Base-by-base conservation (phyloP, 1,140 invertebrate species). In the Zophobas morio region DNA sequence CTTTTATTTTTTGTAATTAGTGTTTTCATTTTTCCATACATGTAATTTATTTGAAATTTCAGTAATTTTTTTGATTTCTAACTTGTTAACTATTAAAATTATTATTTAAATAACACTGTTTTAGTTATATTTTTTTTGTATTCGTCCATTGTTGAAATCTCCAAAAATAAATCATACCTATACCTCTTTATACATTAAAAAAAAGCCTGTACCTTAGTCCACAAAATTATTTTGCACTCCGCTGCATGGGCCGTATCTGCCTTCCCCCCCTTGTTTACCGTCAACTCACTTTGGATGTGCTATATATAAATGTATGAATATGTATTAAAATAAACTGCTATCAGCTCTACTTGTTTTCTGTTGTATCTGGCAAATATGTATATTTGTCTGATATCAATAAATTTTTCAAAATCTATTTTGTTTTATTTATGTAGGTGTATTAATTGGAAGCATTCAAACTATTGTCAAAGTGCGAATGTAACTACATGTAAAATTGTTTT, bases 251-350 rank as follows among this genome's bases (percentile, higher is more conserved):
- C 81, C 79, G 72, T 79, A 70, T 75, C 80, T 76, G 74, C 77
- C 76, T 78, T 78, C 82, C 74, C 66, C 78, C 79, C 81, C 83
- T 83, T 84, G 79, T 86, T 86, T 85, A 84, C 82, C 82, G 81
- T 84, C 77, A 81, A 85, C 82, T 84, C 84, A 86, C 84, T 86
- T 86, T 86, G 85, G 85, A 86, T 86, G 85, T 86, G 85, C 85
- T 86, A 86, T 86, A 86, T 86, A 86, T 86, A 86, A 86, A 86
- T 86, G 85, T 86, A 86, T 86, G 84, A 86, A 86, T 85, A 86
- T 86, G 85, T 86, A 86, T 85, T 86, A 84, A 85, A 85, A 84
- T 86, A 86, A 86, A 85, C 83, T 85, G 85, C 85, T 86, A 85
- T 85, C 85, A 85, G 84, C 84, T 86, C 85, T 86, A 85, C 79